Evolutionary conservation across 2,888 invertebrate species (phyloP), one percentile per base, ranked within the genome.

Genomic region (Busseola fusca): DNA sequence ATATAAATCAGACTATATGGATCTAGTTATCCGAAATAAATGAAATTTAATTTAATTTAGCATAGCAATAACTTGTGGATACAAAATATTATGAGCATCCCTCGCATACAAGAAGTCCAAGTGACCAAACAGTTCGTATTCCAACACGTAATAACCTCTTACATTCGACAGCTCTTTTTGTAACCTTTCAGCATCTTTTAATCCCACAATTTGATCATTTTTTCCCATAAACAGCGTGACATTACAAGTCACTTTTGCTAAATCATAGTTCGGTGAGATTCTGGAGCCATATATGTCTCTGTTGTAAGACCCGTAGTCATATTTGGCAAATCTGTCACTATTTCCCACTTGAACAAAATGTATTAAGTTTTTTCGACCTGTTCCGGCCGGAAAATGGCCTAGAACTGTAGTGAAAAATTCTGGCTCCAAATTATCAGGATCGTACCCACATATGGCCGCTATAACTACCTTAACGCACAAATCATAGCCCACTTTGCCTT

Each of bases 401-500:
- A 65, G 64, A 42, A 30, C 0, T n/a, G 3, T 64, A 1, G 0
- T 0, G 6, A 65, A 7, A 30, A 64, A 65, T 1, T 30, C 42
- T n/a, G 21, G 64, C 16, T 64, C 64, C 12, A 65, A 4, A 18
- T 64, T 65, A 64, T 64, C 0, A 18, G 65, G 64, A 30, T 64
- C 40, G 42, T 72, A 70, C 0, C 82, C 81, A 48, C 0, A 2
- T 4, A 78, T 0, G 16, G 63, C 27, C 1, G 34, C 65, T 9
- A 75, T 0, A 5, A 9, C 45, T 5, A 70, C 4, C 3, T 58
- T 66, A 54, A 30, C 37, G 37, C 83, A 81, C 12, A 69, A 16
- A 12, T 64, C 18, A 27, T 82, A 82, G 1, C 83, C 80, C 7
- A 67, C 12, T 16, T 3, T 21, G 34, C 70, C 80, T 69, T 79